Evolutionary conservation across 1,140 invertebrate genomes (phyloP).

Genomic region (Ephestia elutella): DNA sequence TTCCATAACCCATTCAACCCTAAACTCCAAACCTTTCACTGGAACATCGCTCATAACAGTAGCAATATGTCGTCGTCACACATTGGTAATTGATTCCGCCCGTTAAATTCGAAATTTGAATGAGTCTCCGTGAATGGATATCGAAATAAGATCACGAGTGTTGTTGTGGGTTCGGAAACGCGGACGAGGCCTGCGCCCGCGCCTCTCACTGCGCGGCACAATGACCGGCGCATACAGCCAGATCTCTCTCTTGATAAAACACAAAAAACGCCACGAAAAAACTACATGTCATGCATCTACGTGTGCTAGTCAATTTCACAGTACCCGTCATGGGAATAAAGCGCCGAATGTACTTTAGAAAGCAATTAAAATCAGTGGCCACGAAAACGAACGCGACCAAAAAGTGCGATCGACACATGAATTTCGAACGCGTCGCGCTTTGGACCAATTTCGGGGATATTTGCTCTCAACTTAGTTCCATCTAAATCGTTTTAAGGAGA

Average conservation of each 20-base stretch:
- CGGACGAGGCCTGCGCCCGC: constrained; percentile 2
- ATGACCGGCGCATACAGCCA: constrained; percentile 57
- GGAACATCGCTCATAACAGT: constrained; percentile 36
- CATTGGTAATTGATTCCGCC: constrained; percentile 59
- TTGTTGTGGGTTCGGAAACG: constrained; percentile 32
- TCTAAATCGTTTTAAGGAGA: constrained; percentile 41
- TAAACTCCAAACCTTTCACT: constrained; percentile 45
- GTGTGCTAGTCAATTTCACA: constrained; percentile 69
- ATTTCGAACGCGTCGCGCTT: constrained; percentile 39
- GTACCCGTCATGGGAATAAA: constrained; percentile 67
- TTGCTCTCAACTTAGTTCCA: constrained; percentile 11
- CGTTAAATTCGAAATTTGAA: constrained; percentile 66
- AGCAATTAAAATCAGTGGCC: constrained; percentile 68
- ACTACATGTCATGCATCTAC: constrained; percentile 72
- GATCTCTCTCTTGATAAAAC: constrained; percentile 64
- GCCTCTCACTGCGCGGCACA: constrained; percentile 47
- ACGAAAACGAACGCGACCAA: constrained; percentile 43
- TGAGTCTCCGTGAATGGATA: constrained; percentile 58
- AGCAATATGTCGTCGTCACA: constrained; percentile 59
- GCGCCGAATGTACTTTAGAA: constrained; percentile 62
- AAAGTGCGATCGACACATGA: constrained; percentile 55
- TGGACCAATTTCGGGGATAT: constrained; percentile 34
- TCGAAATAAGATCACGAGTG: constrained; percentile 62
- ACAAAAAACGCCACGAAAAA: constrained; percentile 62
- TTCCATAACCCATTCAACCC: constrained; percentile 65